Evolutionary conservation across 2,113 vertebrate species (phyloP).

Genomic region (Boulengeromyrus knoepffleri): DNA sequence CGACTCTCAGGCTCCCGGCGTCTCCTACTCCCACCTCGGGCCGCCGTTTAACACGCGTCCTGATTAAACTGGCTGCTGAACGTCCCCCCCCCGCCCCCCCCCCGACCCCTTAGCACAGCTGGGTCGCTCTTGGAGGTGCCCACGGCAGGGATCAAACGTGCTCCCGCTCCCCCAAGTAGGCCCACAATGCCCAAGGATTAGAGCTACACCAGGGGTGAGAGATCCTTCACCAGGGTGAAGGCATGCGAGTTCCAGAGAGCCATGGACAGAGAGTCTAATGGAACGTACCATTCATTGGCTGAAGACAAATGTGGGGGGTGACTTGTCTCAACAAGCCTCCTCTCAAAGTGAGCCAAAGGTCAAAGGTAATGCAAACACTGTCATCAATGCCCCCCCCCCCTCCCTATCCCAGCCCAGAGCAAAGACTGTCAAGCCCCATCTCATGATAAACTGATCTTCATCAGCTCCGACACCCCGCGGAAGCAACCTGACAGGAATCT

Average conservation of each 20-base stretch:
- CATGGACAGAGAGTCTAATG: not conserved
- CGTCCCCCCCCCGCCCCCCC: not conserved
- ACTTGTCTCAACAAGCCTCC: not conserved
- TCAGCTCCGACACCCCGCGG: not conserved
- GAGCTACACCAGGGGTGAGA: not conserved
- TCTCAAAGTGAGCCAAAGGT: not conserved
- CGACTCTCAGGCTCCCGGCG: not conserved
- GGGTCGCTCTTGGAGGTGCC: not conserved
- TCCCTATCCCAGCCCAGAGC: not conserved
- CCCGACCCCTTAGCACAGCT: not conserved
- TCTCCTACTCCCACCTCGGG: not conserved
- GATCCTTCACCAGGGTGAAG: not conserved
- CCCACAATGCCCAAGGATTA: not conserved
- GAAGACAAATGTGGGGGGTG: not conserved
- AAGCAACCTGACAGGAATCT: not conserved
- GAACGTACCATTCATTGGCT: not conserved
- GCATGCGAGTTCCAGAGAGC: not conserved
- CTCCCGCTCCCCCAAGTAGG: no score
- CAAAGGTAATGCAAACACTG: not conserved
- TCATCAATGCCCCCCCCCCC: not conserved
- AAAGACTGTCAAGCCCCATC: not conserved
- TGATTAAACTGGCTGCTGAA: not conserved
- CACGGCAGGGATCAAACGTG: not conserved
- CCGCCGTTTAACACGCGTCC: slow-evolving; percentile 2
- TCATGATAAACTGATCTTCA: not conserved